These are phyloP conservation scores for Cryptotis parvus DNA, from an alignment of 2,113 vertebrate genomes.

Conservation along the genomic window DNA sequence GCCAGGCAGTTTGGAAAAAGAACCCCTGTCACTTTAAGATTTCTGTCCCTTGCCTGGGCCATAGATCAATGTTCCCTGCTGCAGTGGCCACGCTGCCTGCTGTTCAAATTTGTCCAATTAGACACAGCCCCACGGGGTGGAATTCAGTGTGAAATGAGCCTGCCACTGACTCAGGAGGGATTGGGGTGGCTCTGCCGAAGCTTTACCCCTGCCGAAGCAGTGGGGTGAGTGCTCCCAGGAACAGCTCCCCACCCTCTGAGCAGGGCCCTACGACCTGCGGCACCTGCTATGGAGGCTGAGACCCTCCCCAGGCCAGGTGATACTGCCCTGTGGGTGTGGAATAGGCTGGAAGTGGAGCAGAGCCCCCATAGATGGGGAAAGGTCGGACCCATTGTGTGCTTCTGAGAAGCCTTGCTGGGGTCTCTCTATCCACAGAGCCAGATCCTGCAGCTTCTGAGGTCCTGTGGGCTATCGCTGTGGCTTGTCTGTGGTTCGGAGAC, in stretches of 20 bases:
- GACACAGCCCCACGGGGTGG: constrained; percentile 93
- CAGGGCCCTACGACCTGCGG: constrained; percentile 83
- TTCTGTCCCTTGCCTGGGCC: constrained; percentile 76
- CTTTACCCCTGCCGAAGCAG: constrained; percentile 84
- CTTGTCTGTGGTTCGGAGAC: background rate
- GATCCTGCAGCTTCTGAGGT: background rate
- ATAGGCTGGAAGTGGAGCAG: constrained; percentile 84
- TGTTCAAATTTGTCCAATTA: constrained; percentile 99
- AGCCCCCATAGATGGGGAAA: constrained; percentile 82
- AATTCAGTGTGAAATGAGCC: constrained; percentile 94
- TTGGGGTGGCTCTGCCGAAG: constrained; percentile 86
- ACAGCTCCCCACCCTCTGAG: constrained; percentile 76
- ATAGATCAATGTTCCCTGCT: constrained; percentile 92
- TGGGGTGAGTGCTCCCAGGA: constrained; percentile 53
- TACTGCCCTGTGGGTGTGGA: constrained; percentile 85
- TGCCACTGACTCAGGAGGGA: constrained; percentile 91
- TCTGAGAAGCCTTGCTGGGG: background rate
- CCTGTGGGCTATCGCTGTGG: background rate
- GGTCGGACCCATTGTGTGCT: fast-evolving
- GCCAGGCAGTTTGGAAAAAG: constrained; percentile 63
- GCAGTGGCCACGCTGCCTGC: constrained; percentile 91
- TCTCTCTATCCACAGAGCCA: background rate
- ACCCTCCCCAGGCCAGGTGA: constrained; percentile 58
- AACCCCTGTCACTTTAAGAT: constrained; percentile 82
- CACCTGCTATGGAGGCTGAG: constrained; percentile 56